Conservation (phyloP, 2,888 invertebrate species). For the Sycophila texana region DNA sequence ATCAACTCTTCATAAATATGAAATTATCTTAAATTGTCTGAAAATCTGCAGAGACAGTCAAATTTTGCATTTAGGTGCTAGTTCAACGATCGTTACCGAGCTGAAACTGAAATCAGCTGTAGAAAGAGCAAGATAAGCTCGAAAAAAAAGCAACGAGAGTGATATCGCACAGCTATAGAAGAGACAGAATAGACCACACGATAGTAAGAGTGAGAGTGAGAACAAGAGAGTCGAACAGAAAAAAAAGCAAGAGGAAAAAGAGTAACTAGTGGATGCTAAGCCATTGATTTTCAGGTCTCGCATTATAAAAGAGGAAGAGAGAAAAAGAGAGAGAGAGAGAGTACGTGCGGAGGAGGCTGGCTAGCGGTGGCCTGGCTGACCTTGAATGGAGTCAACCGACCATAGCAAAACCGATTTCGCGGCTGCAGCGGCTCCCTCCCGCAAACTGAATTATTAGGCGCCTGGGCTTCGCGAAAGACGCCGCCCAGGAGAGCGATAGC, state of each 20-base stretch:
- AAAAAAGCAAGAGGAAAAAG: conserved; percentile 10
- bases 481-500: neutral
- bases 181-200: too few relatives aligned
- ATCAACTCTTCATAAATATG: too few relatives aligned
- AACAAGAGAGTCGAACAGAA: neutral
- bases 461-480: conserved; percentile 8
- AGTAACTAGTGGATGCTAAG: conserved; percentile 7
- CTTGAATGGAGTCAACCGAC: conserved; percentile 45
- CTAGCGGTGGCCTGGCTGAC: conserved; percentile 6
- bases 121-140: too few relatives aligned
- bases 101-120: too few relatives aligned
- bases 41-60: too few relatives aligned
- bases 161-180: too few relatives aligned
- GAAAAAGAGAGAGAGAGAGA: too few relatives aligned
- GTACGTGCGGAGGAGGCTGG: neutral
- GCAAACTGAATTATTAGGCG: conserved; percentile 40
- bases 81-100: too few relatives aligned
- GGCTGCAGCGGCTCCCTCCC: neutral
- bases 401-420: conserved; percentile 43
- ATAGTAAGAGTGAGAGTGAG: neutral
- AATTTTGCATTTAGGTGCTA: too few relatives aligned
- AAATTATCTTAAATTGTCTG: too few relatives aligned
- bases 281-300: conserved; percentile 32
- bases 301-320: conserved; percentile 9
- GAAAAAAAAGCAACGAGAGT: too few relatives aligned